Base-by-base conservation (phyloP, 2,113 vertebrate species). In the Pteropus alecto region DNA sequence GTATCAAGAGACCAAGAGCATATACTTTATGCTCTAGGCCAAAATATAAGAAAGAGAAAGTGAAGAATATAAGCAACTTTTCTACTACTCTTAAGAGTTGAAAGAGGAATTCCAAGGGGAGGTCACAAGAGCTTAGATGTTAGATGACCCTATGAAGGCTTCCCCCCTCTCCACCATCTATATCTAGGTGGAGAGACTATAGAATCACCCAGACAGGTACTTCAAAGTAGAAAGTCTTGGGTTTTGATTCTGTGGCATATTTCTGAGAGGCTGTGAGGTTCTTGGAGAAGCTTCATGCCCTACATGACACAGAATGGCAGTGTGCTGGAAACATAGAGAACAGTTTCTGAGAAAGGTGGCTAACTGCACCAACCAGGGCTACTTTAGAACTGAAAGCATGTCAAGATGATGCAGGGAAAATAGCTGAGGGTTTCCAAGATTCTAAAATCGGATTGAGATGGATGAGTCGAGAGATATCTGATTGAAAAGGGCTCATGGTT, bases 161-260 rank as follows among this genome's bases (percentile, higher is more conserved):
- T 7, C 19, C 22, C 14, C 5, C 18, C 61, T 14, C 30, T 12
- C 30, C 8, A 22, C 2, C 1, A 4, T 16, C 6, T 73, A 5
- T 67, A 15, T 73, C 4, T 67, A 15, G 16, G 48, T 71, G 74
- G 73, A 65, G 30, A 86, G 46, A 19, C 56, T 33, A 0, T 28
- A 33, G 71, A 65, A 48, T 84, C 54, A 38, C 12, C 14, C 35
- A 46, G 10, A n/a, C 15, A 7, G 11, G 14, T 7, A 48, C 30
- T 87, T 28, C 41, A 30, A 35, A 46, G 61, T 35, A 38, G 61
- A 70, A 76, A 54, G 2, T 6, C 9, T 48, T 60, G 9, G 16
- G 22, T 5, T 79, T 56, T 43, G 51, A 54, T 67, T 60, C 33
- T 15, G 81, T 26, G 11, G 18, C 24, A 8, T 76, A 33, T n/a